These are phyloP conservation scores for Campylomormyrus numenius DNA, from an alignment of 2,113 vertebrate species.

Conservation along the genomic window DNA sequence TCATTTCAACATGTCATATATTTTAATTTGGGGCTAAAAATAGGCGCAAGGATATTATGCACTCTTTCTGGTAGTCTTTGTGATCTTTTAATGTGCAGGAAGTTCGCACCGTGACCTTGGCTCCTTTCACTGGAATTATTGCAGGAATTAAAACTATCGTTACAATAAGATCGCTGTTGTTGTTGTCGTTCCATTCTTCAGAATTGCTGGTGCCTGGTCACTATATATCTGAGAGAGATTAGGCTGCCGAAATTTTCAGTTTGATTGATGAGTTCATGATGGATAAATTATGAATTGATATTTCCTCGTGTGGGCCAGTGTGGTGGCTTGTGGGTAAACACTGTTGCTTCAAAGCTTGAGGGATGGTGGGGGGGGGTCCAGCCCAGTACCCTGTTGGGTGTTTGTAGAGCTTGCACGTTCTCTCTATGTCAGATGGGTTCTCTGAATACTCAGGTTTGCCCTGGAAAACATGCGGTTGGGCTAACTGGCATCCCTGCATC, in stretches of 20 bases:
- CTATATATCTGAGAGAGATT: background rate
- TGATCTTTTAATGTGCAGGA: conserved; percentile 71
- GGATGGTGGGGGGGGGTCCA: background rate
- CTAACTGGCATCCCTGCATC: background rate
- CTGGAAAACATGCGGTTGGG: background rate
- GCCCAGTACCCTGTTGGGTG: background rate
- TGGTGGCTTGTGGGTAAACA: background rate
- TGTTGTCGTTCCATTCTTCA: background rate
- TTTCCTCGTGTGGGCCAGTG: background rate
- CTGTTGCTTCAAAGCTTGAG: background rate
- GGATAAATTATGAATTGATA: background rate
- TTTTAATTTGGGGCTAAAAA: conserved; percentile 81
- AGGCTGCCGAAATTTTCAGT: background rate
- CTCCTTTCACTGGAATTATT: conserved; percentile 61
- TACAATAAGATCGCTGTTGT: conserved; percentile 37
- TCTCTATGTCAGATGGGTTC: background rate
- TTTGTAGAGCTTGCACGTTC: background rate
- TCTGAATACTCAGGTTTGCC: background rate
- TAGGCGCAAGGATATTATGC: conserved; percentile 76
- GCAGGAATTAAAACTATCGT: conserved; percentile 42
- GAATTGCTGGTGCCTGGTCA: background rate
- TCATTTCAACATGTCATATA: conserved; percentile 81
- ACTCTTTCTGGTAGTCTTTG: conserved; percentile 68
- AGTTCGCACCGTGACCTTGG: conserved; percentile 71
- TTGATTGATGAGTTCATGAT: background rate